phyloP scores from a whole-genome alignment of 2,113 vertebrate species.

The Formicarius rufipectus region DNA sequence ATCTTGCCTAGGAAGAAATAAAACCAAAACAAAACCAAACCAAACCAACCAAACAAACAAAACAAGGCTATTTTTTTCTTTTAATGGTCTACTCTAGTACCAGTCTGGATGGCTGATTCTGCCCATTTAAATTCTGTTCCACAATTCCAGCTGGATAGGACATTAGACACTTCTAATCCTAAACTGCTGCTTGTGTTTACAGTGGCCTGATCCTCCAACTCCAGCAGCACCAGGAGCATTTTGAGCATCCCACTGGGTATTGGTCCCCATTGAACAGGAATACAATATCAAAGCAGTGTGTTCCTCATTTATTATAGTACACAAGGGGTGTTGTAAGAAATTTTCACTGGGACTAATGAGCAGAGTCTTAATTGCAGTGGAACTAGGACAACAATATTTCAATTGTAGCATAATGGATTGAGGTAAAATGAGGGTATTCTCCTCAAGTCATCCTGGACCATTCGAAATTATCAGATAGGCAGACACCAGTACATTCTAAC shows the following conservation, averaged over 20 bases:
- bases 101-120: not conserved
- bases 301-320: not conserved
- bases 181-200: not conserved
- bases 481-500: not conserved
- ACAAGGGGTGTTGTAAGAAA: not conserved
- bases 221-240: not conserved
- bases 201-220: not conserved
- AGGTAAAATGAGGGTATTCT: constrained; percentile 50
- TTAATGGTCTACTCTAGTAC: not conserved
- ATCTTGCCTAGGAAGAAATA: not conserved
- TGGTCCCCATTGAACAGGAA: not conserved
- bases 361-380: constrained; percentile 24
- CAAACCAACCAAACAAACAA: no score
- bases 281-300: not conserved
- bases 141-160: not conserved
- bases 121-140: not conserved
- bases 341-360: constrained; percentile 26
- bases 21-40: no score
- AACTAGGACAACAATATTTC: constrained; percentile 35
- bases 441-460: not conserved
- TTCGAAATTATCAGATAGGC: not conserved
- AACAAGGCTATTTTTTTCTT: not conserved
- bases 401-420: not conserved
- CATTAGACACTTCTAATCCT: not conserved
- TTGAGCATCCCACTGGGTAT: not conserved